These are phyloP conservation scores for Drosophila sturtevanti DNA, from an alignment of 1,140 invertebrate species.

Conservation along the genomic window DNA sequence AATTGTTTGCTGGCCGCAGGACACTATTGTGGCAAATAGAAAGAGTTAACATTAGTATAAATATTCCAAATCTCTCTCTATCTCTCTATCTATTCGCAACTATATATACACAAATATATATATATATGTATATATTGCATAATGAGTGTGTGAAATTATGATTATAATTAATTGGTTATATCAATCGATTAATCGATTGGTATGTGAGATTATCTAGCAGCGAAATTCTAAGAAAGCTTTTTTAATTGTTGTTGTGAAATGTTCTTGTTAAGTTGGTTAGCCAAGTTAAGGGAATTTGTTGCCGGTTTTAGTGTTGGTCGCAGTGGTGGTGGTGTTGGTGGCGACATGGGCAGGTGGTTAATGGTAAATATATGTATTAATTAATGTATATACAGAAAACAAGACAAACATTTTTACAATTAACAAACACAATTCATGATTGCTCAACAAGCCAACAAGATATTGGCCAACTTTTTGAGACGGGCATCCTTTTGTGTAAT, in stretches of 20 bases:
- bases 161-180: neutral
- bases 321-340: too few relatives aligned
- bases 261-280: slow-evolving; percentile 10
- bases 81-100: too few relatives aligned
- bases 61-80: neutral
- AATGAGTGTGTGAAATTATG: neutral
- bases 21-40: slow-evolving; percentile 37
- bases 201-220: neutral
- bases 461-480: slow-evolving; percentile 6
- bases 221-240: slow-evolving; percentile 1
- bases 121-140: too few relatives aligned
- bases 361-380: slow-evolving; percentile 18
- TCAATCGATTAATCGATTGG: neutral
- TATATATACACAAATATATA: too few relatives aligned
- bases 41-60: neutral
- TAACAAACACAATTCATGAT: slow-evolving; percentile 35
- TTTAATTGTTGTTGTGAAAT: slow-evolving; percentile 11
- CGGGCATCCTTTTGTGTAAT: too few relatives aligned
- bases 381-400: slow-evolving; percentile 34
- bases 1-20: slow-evolving; percentile 65
- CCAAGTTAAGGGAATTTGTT: slow-evolving; percentile 8
- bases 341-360: too few relatives aligned
- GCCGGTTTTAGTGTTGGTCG: neutral
- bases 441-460: slow-evolving; percentile 27
- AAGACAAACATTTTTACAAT: slow-evolving; percentile 76